Evolutionary conservation across 2,888 invertebrate genomes (phyloP).

Genomic region (Drosophila lutescens): DNA sequence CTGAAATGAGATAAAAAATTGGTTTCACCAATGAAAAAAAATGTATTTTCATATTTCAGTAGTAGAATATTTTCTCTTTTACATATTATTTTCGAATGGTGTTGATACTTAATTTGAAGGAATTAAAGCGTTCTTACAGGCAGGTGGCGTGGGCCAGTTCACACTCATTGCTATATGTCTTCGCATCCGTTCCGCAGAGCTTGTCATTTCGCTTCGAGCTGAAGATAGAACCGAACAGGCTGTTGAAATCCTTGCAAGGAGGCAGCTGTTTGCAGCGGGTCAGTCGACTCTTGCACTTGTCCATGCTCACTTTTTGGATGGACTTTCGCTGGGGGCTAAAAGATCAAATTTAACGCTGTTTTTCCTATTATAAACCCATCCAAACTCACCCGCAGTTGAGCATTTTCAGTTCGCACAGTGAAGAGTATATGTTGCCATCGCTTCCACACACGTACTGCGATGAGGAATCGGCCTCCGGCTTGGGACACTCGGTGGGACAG

Average conservation of each 20-base stretch:
- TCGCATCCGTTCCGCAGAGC: slow-evolving; percentile 95
- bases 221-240: slow-evolving; percentile 84
- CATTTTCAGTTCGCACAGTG: slow-evolving; percentile 94
- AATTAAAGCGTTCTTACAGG: slow-evolving; percentile 86
- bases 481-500: slow-evolving; percentile 90
- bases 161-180: slow-evolving; percentile 93
- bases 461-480: slow-evolving; percentile 73
- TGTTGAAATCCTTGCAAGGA: slow-evolving; percentile 86
- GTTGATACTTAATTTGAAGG: too few species aligned
- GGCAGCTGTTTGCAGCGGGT: slow-evolving; percentile 90
- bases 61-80: too few species aligned
- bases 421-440: slow-evolving; percentile 94
- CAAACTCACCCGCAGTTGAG: slow-evolving; percentile 92
- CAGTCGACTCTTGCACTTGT: slow-evolving; percentile 90
- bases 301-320: slow-evolving; percentile 86
- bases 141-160: slow-evolving; percentile 93
- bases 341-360: background rate
- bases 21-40: background rate
- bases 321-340: slow-evolving; percentile 82
- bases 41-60: too few species aligned
- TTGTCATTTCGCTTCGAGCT: slow-evolving; percentile 88
- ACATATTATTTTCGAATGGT: too few species aligned
- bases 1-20: slow-evolving; percentile 82
- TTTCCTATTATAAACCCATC: background rate
- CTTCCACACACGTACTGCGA: slow-evolving; percentile 90